phyloP scores from a whole-genome alignment of 2,797 vertebrate genomes.

The Tiaroga cobitis region DNA sequence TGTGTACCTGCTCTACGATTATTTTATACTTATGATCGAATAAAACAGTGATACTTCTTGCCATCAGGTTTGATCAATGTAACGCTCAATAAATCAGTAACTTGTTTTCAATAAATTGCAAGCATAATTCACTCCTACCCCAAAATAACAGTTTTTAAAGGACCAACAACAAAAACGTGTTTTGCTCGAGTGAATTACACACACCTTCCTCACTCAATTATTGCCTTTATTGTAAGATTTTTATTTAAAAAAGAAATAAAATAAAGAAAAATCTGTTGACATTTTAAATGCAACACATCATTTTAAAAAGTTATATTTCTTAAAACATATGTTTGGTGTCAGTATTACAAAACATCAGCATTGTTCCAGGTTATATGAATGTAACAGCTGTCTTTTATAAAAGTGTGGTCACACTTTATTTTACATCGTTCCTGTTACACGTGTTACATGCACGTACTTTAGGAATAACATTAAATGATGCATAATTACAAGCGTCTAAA shows the following conservation, averaged over 20 bases:
- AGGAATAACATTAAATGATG: no score
- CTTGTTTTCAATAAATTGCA: not conserved
- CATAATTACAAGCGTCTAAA: no score
- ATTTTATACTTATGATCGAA: not conserved
- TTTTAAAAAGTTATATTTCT: not conserved
- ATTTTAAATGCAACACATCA: not conserved
- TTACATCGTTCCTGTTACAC: no score
- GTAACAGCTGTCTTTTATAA: not conserved
- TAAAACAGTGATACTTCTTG: not conserved
- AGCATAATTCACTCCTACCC: not conserved
- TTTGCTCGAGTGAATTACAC: not conserved
- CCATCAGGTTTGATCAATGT: not conserved
- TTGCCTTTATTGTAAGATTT: not conserved
- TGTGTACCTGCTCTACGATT: not conserved
- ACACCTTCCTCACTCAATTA: not conserved
- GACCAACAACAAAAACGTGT: not conserved
- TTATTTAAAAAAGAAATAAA: no score
- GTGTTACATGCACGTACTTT: no score
- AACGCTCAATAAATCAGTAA: not conserved
- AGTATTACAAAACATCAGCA: not conserved
- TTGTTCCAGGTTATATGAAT: not conserved
- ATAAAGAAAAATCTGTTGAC: rapidly evolving
- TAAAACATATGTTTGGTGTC: not conserved
- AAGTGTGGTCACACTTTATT: not conserved
- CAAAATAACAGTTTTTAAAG: not conserved